Conservation (phyloP, 2,797 vertebrate species). For the Sparus aurata region DNA sequence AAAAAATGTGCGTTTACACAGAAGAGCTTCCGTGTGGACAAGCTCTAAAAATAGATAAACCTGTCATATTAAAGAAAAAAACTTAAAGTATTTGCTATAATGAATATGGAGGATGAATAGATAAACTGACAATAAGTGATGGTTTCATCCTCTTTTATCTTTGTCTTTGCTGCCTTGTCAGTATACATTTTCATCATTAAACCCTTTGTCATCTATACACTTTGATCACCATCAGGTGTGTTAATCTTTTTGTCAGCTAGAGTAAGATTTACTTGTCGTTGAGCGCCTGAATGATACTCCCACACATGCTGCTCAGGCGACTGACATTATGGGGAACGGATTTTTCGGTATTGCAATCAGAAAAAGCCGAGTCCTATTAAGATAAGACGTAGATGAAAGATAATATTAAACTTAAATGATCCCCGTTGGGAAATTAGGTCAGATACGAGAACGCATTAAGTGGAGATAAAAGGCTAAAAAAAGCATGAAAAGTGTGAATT, state of each 20-base stretch:
- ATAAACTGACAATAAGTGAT: constrained; percentile 35
- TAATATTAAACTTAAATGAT: constrained; percentile 71
- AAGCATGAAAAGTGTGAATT: constrained; percentile 50
- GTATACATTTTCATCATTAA: constrained; percentile 53
- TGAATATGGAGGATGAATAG: constrained; percentile 16
- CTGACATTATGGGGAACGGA: constrained; percentile 34
- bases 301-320: constrained; percentile 42
- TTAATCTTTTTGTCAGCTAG: constrained; percentile 57
- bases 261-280: constrained; percentile 38
- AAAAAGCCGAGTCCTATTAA: constrained; percentile 66
- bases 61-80: neutral
- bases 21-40: too few relatives aligned
- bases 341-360: constrained; percentile 65
- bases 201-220: constrained; percentile 46
- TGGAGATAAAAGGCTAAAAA: constrained; percentile 46
- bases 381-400: constrained; percentile 72
- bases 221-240: constrained; percentile 73
- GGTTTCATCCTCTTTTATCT: constrained; percentile 31
- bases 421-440: constrained; percentile 64
- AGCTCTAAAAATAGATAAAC: constrained; percentile 31
- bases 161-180: constrained; percentile 46
- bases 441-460: constrained; percentile 55
- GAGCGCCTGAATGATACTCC: constrained; percentile 22
- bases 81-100: neutral
- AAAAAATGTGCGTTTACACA: too few relatives aligned